phyloP scores from a whole-genome alignment of 1,140 invertebrate genomes.

The Pogonognathellus flavescens region DNA sequence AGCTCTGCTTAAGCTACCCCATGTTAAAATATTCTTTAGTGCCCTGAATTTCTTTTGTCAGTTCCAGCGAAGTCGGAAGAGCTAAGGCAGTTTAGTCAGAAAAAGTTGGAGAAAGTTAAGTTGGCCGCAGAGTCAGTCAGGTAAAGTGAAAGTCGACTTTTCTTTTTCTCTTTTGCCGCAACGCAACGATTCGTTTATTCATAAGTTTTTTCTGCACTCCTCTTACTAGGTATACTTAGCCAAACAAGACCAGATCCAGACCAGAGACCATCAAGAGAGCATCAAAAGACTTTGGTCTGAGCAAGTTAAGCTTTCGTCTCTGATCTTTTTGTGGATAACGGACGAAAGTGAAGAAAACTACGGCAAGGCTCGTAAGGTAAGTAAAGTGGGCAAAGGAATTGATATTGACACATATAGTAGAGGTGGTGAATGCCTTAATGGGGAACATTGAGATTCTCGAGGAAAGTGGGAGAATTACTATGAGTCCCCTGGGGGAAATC shows the following conservation, averaged over 20 bases:
- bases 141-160: slow-evolving; percentile 43
- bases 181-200: slow-evolving; percentile 42
- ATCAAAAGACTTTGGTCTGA: slow-evolving; percentile 28
- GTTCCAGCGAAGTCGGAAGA: not conserved
- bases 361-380: not conserved
- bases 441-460: slow-evolving; percentile 56
- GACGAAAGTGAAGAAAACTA: slow-evolving; percentile 21
- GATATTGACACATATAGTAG: slow-evolving; percentile 59
- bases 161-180: slow-evolving; percentile 34
- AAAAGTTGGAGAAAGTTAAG: slow-evolving; percentile 43
- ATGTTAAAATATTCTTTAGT: not conserved
- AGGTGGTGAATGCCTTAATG: slow-evolving; percentile 61
- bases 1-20: not conserved
- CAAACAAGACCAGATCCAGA: not conserved
- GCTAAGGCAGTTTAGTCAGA: not conserved
- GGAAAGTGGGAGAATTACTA: slow-evolving; percentile 31
- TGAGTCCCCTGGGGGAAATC: slow-evolving; percentile 58
- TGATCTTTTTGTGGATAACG: not conserved
- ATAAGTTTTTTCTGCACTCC: slow-evolving; percentile 38
- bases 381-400: slow-evolving; percentile 52
- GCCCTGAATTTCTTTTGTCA: slow-evolving; percentile 18
- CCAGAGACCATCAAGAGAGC: not conserved
- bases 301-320: slow-evolving; percentile 10
- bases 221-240: not conserved
- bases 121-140: slow-evolving; percentile 17